Conservation (phyloP, 2,797 vertebrate genomes). For the Oryzias dopingdopingensis region DNA sequence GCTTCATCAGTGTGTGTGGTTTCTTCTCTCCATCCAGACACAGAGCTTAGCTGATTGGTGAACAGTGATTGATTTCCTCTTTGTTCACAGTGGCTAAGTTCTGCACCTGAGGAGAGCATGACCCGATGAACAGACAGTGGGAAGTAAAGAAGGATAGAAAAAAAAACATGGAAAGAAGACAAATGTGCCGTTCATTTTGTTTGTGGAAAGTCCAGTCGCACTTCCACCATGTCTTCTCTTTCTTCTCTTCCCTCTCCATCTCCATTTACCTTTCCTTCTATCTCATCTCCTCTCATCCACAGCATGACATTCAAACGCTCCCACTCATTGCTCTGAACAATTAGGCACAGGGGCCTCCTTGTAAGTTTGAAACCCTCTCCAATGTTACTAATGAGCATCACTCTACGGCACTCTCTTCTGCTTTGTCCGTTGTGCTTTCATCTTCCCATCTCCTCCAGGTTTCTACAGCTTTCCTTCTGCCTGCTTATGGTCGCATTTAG, state of each 20-base stretch:
- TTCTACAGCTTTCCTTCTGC: neutral
- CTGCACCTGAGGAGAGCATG: constrained; percentile 95
- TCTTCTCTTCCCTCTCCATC: constrained; percentile 4
- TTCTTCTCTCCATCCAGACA: constrained; percentile 88
- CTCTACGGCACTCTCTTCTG: constrained; percentile 9
- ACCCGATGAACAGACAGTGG: constrained; percentile 61
- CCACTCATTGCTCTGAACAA: constrained; percentile 31
- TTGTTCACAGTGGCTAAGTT: constrained; percentile 99
- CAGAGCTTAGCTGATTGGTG: constrained; percentile 99
- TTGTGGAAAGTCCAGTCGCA: constrained; percentile 10
- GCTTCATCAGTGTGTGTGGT: constrained; percentile 11
- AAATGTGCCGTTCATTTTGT: constrained; percentile 26
- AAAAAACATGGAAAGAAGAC: neutral
- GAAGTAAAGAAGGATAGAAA: constrained; percentile 13
- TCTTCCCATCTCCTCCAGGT: constrained; percentile 3
- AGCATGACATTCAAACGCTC: neutral
- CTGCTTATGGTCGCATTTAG: constrained; percentile 11
- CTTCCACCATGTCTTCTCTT: neutral
- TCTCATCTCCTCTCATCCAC: constrained; percentile 6
- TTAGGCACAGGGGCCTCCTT: constrained; percentile 23
- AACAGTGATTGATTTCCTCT: constrained; percentile 99
- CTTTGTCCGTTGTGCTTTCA: constrained; percentile 34
- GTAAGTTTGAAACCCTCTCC: constrained; percentile 25
- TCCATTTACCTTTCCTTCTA: constrained; percentile 5
- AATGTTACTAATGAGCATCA: constrained; percentile 49